Conservation (phyloP, 2,113 vertebrate species). For the Esox niger region DNA sequence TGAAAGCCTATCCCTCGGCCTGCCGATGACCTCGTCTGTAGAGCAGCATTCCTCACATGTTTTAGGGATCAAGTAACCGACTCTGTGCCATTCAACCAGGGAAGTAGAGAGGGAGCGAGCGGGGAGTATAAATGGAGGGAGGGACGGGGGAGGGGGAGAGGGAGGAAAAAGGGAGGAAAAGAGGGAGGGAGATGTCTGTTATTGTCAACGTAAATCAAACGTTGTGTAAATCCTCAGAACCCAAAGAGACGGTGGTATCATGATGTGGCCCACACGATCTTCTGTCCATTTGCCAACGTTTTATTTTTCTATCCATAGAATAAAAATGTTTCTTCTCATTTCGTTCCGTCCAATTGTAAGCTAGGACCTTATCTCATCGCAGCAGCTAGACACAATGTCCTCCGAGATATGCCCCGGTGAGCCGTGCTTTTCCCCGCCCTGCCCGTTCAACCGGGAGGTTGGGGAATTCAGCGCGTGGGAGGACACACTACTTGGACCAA, state of each 20-base stretch:
- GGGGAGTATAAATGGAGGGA: background rate
- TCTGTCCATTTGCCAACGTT: background rate
- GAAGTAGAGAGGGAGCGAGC: background rate
- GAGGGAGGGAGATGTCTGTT: background rate
- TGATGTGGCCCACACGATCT: background rate
- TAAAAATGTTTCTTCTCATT: no score
- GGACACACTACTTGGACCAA: no score
- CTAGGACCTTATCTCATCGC: no score
- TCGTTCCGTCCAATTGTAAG: no score
- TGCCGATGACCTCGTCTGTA: background rate
- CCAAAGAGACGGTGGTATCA: background rate
- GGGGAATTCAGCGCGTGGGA: no score
- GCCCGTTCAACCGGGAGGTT: no score
- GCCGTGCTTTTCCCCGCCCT: no score
- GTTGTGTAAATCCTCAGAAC: background rate
- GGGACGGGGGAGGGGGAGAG: no score
- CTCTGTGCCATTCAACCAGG: background rate
- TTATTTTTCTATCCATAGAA: no score
- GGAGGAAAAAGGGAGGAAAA: background rate
- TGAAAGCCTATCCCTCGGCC: constrained; percentile 3
- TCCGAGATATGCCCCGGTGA: no score
- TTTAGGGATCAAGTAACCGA: constrained; percentile 26
- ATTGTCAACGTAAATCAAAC: constrained; percentile 3
- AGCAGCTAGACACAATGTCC: no score
- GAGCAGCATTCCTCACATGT: constrained; percentile 41